Base-by-base conservation (phyloP, 2,888 invertebrate species). In the Lepeophtheirus nordmannii region DNA sequence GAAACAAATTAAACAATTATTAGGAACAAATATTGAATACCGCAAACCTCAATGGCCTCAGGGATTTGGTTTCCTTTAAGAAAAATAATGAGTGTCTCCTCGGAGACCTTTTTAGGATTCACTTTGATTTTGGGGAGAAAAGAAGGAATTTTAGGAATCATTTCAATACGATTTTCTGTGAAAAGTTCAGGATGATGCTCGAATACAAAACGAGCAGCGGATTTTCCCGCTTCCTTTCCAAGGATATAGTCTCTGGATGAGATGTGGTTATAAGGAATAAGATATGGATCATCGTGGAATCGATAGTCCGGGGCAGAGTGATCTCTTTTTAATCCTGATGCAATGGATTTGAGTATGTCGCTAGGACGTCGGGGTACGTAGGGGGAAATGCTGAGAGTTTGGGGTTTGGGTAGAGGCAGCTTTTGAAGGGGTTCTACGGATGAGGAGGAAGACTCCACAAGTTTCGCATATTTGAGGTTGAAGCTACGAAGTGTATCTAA, bases 221-320 rank as follows among this genome's bases (percentile, higher is more conserved):
- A 89, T 22, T 84, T 81, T 1, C 92, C 92, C 8, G 90, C 82
- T 75, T 92, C 91, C 70, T 86, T 85, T 0, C 91, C 82, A 73
- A 93, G 76, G 0, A 89, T 84, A 76, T 80, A 91, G 0, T 82
- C 77, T 69, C 90, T 78, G 75, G 88, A 84, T 70, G 74, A 79
- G 3, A 76, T 69, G 75, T 85, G 86, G 10, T 86, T 87, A 68
- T 79, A 75, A 0, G 92, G 92, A 70, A 85, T 85, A 17, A 92
- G 78, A 73, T 80, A 90, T 0, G 93, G 92, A 77, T 94, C 94
- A 80, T 94, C 93, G 72, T 89, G 87, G 74, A 84, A 93, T 74
- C 87, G 88, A 74, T 87, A 93, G 74, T 88, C 87, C 3, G 89
- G 80, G n/a, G 89, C 89, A 0, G 89, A 89, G 5, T 83, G 82